These are phyloP conservation scores for Monochamus saltuarius DNA, from an alignment of 1,140 invertebrate species.

Conservation along the genomic window DNA sequence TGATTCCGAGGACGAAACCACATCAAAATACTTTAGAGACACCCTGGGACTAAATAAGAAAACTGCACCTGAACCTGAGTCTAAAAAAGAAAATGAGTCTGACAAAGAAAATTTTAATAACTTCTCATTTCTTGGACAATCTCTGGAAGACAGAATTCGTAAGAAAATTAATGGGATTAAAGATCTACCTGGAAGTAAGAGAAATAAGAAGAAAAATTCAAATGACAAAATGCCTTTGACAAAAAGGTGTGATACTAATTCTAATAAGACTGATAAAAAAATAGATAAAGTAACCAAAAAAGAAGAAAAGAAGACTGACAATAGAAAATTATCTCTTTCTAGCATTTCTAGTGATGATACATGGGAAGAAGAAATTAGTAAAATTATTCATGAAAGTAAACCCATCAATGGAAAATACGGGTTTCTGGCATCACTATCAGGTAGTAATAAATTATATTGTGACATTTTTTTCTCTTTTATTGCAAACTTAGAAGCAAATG, in stretches of 20 bases:
- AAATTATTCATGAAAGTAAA: slow-evolving; percentile 14
- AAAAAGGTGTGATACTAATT: slow-evolving; percentile 12
- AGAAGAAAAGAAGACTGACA: slow-evolving; percentile 15
- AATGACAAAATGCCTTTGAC: background rate
- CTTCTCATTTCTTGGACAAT: slow-evolving; percentile 7
- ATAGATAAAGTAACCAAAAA: slow-evolving; percentile 16
- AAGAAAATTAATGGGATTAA: slow-evolving; percentile 10
- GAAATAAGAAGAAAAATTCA: slow-evolving; percentile 6
- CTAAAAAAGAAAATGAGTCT: slow-evolving; percentile 3
- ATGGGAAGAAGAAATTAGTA: slow-evolving; percentile 28
- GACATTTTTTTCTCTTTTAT: too few relatives aligned
- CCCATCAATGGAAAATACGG: slow-evolving; percentile 21
- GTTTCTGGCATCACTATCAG: slow-evolving; percentile 45
- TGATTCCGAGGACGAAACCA: background rate
- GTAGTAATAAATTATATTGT: slow-evolving; percentile 21
- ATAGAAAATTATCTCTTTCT: background rate
- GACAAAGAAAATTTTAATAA: slow-evolving; percentile 8
- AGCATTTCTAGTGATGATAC: slow-evolving; percentile 28
- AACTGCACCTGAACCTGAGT: background rate
- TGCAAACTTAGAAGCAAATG: too few relatives aligned
- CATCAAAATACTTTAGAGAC: slow-evolving; percentile 14
- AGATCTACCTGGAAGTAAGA: background rate
- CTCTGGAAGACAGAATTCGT: slow-evolving; percentile 17
- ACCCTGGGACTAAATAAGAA: slow-evolving; percentile 7
- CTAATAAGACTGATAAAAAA: slow-evolving; percentile 3